Evolutionary conservation across 2,888 invertebrate genomes (phyloP).

Genomic region (Lamellibrachia satsuma): DNA sequence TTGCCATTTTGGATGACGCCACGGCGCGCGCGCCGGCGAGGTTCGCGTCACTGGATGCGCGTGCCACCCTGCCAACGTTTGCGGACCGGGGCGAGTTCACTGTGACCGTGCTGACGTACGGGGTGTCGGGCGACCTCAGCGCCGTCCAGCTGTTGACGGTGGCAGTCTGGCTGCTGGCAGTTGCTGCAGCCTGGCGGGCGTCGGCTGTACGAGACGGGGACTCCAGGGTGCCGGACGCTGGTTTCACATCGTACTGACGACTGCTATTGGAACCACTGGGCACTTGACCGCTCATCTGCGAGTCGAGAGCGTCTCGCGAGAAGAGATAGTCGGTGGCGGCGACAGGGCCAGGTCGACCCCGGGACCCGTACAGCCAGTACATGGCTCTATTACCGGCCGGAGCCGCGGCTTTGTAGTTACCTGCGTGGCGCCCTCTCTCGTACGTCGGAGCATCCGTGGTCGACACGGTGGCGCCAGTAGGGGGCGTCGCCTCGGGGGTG

Average conservation of each 20-base stretch:
- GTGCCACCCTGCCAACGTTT: not conserved
- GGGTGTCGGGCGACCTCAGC: not conserved
- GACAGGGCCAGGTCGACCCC: not conserved
- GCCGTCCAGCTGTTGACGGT: conserved; percentile 4
- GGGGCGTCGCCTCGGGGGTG: not conserved
- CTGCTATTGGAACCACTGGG: not conserved
- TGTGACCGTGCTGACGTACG: not conserved
- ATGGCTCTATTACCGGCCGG: not conserved
- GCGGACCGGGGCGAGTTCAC: not conserved
- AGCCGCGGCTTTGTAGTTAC: not conserved
- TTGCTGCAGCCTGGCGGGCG: not conserved
- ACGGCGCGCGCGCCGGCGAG: not conserved
- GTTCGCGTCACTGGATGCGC: not conserved
- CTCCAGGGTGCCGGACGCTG: not conserved
- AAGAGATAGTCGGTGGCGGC: not conserved
- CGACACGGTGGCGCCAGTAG: not conserved
- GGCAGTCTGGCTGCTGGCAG: not conserved
- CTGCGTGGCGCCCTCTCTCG: not conserved
- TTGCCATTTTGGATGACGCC: not conserved
- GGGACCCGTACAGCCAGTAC: conserved; percentile 6
- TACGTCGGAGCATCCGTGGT: not conserved
- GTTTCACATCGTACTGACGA: not conserved
- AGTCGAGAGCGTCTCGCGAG: not conserved
- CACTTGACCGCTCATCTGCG: not conserved
- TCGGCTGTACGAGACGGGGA: not conserved